phyloP scores from a whole-genome alignment of 2,113 vertebrate species.

The Rafetus swinhoei region DNA sequence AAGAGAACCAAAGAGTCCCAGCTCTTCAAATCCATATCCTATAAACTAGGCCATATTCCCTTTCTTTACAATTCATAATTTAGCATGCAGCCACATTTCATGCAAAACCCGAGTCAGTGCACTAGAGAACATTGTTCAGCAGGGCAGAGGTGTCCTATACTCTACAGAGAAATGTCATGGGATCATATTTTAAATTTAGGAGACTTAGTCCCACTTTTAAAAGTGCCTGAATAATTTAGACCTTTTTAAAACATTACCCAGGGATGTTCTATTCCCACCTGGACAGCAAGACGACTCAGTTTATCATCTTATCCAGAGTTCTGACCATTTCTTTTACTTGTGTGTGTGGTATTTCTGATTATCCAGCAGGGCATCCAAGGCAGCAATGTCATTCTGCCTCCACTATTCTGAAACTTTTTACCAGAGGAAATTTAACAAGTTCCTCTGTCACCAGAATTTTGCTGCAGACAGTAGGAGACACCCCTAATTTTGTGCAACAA shows the following conservation, averaged over 20 bases:
- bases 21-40: background rate
- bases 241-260: background rate
- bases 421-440: slow-evolving; percentile 21
- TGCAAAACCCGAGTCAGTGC: too few relatives aligned
- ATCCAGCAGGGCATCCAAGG: slow-evolving; percentile 40
- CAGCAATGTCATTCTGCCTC: slow-evolving; percentile 30
- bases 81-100: background rate
- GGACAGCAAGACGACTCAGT: background rate
- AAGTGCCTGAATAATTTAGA: rapidly evolving
- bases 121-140: background rate
- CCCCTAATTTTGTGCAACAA: background rate
- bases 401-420: slow-evolving; percentile 41
- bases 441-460: slow-evolving; percentile 48
- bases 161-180: background rate
- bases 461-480: background rate
- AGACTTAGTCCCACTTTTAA: background rate
- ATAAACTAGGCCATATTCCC: background rate
- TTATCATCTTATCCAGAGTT: background rate
- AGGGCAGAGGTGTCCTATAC: background rate
- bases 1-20: background rate
- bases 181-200: background rate
- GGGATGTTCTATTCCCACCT: background rate
- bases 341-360: background rate
- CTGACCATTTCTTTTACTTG: background rate
- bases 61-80: background rate